A percentile compares a stretch with the other conserved stretches of the same genome.
Conservation (phyloP, 2,113 vertebrate genomes). For the Machaerirhynchus nigripectus region DNA sequence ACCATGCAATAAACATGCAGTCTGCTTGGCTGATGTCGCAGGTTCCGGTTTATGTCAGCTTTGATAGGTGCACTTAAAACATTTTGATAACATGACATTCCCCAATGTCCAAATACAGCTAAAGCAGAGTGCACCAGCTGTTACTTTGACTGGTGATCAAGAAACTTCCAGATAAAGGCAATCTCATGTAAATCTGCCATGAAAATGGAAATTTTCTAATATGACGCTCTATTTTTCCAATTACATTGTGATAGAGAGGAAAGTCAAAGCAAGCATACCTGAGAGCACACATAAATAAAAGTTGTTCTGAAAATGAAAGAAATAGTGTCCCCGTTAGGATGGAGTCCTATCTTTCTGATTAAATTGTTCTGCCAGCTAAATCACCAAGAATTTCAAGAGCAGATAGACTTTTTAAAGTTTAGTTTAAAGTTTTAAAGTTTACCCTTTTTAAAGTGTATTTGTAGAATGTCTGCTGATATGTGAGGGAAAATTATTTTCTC, state of each 20-base stretch:
- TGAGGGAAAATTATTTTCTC: background rate
- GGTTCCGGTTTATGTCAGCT: constrained; percentile 26
- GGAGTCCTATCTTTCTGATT: background rate
- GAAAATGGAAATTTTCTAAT: constrained; percentile 40
- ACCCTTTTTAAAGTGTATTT: no score
- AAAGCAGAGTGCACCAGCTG: constrained; percentile 54
- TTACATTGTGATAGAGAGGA: background rate
- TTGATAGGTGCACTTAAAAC: constrained; percentile 51
- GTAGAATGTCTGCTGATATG: background rate
- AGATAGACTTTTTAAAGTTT: background rate
- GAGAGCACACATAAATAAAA: background rate
- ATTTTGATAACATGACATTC: constrained; percentile 45
- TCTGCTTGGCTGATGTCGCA: background rate
- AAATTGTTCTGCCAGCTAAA: background rate
- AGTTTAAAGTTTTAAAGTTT: background rate
- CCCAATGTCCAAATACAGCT: constrained; percentile 46
- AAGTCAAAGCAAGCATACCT: background rate
- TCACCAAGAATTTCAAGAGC: background rate
- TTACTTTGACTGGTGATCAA: constrained; percentile 53
- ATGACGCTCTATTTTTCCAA: constrained; percentile 7
- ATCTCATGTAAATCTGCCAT: constrained; percentile 56
- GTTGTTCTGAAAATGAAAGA: background rate
- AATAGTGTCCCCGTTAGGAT: background rate
- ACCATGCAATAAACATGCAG: background rate
- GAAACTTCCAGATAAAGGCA: constrained; percentile 41